phyloP scores from a whole-genome alignment of 2,113 vertebrate species.

The Lamprotornis superbus region DNA sequence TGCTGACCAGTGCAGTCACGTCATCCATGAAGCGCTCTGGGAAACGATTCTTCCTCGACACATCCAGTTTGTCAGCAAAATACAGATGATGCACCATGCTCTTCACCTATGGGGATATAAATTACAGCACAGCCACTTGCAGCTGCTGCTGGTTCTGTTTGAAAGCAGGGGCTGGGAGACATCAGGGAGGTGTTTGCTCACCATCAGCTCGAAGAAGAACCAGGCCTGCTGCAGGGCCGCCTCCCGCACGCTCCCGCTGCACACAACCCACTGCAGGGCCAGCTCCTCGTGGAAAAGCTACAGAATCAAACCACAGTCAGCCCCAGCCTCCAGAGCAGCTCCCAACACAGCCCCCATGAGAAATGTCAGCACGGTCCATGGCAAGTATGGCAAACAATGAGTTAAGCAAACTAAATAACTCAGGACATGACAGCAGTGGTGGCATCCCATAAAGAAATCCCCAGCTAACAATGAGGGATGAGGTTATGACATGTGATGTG shows the following conservation, averaged over 20 bases:
- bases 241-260: slow-evolving; percentile 95
- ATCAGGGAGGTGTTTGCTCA: slow-evolving; percentile 68
- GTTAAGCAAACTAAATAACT: slow-evolving; percentile 58
- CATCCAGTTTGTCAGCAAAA: slow-evolving; percentile 94
- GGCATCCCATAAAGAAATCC: slow-evolving; percentile 73
- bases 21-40: slow-evolving; percentile 99
- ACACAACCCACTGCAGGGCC: slow-evolving; percentile 98
- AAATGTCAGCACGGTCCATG: slow-evolving; percentile 29
- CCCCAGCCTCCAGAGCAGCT: background rate
- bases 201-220: slow-evolving; percentile 99
- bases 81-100: slow-evolving; percentile 98
- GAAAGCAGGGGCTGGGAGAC: background rate
- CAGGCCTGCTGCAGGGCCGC: slow-evolving; percentile 95
- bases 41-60: slow-evolving; percentile 91
- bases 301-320: slow-evolving; percentile 65
- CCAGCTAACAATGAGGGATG: slow-evolving; percentile 56
- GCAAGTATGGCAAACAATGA: slow-evolving; percentile 60
- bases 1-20: slow-evolving; percentile 93
- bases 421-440: slow-evolving; percentile 54
- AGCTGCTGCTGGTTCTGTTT: background rate
- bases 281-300: slow-evolving; percentile 98
- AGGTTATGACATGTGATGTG: slow-evolving; percentile 40
- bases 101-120: slow-evolving; percentile 84
- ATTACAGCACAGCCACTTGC: background rate
- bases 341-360: slow-evolving; percentile 10